These are phyloP conservation scores for Lepus americanus DNA, from an alignment of 2,113 vertebrate species.

Conservation along the genomic window DNA sequence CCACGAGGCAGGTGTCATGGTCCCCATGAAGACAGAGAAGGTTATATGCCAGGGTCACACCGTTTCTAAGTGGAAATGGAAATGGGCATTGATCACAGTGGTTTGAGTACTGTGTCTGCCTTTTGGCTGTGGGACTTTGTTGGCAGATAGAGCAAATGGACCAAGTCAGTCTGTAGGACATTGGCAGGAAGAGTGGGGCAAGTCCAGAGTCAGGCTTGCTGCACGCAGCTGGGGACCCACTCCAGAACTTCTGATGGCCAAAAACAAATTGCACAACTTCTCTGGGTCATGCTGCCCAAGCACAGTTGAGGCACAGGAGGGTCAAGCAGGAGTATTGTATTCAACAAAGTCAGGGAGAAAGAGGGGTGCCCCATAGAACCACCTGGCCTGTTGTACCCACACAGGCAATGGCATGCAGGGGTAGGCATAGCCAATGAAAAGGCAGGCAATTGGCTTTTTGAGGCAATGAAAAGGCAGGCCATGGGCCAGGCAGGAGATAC, in stretches of 20 bases:
- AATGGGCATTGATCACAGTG: neutral
- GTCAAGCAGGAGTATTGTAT: neutral
- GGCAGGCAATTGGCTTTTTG: no score
- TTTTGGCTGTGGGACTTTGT: neutral
- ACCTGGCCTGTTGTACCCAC: neutral
- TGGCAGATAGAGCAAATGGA: neutral
- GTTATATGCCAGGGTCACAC: neutral
- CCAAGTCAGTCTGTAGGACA: neutral
- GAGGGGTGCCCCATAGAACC: neutral
- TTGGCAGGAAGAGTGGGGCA: neutral
- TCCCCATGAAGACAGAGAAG: neutral
- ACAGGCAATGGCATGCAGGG: accelerated
- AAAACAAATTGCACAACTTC: neutral
- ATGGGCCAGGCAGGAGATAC: neutral
- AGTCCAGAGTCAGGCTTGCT: slow-evolving; percentile 2
- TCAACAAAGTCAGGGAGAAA: no score
- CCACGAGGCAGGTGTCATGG: neutral
- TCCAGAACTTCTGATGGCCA: neutral
- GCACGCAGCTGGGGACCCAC: no score
- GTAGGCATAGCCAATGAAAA: neutral
- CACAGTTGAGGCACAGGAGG: neutral
- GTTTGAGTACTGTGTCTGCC: neutral
- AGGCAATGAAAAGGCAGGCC: neutral
- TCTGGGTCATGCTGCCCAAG: neutral
- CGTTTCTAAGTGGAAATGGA: neutral